These are phyloP conservation scores for Ictidomys tridecemlineatus DNA, from an alignment of 2,113 vertebrate species.

Conservation along the genomic window DNA sequence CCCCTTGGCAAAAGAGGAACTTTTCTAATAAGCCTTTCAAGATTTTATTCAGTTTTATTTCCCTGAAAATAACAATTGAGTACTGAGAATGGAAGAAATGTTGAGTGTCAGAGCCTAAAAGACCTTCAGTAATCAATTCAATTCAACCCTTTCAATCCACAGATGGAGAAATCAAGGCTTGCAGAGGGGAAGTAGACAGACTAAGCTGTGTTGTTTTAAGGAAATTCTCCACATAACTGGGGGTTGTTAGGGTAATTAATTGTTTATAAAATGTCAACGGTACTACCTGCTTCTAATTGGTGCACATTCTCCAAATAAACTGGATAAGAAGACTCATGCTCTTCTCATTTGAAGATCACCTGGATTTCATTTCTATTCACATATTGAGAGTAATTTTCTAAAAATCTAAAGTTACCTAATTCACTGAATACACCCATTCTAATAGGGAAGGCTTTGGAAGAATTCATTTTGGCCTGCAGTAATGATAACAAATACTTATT, in stretches of 20 bases:
- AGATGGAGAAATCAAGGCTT: neutral
- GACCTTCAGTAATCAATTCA: constrained; percentile 20
- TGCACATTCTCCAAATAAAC: constrained; percentile 43
- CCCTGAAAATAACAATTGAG: constrained; percentile 34
- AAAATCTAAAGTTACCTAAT: constrained; percentile 27
- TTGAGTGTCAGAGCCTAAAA: neutral
- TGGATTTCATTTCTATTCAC: constrained; percentile 4
- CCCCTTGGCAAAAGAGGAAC: neutral
- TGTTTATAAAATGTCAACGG: constrained; percentile 49
- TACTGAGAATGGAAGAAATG: constrained; percentile 15
- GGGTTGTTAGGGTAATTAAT: constrained; percentile 20
- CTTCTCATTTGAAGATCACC: constrained; percentile 7
- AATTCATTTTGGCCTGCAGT: constrained; percentile 37
- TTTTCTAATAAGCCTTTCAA: neutral
- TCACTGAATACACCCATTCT: neutral
- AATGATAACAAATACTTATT: constrained; percentile 12
- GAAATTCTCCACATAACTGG: constrained; percentile 58
- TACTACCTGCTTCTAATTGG: constrained; percentile 48
- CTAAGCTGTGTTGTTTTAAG: constrained; percentile 36
- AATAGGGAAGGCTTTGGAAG: neutral
- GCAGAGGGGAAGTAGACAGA: neutral
- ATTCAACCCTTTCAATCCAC: neutral
- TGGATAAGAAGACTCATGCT: constrained; percentile 16
- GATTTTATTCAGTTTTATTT: constrained; percentile 34
- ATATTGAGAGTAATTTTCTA: constrained; percentile 52